phyloP scores from a whole-genome alignment of 2,797 vertebrate species.

The Pterois miles region DNA sequence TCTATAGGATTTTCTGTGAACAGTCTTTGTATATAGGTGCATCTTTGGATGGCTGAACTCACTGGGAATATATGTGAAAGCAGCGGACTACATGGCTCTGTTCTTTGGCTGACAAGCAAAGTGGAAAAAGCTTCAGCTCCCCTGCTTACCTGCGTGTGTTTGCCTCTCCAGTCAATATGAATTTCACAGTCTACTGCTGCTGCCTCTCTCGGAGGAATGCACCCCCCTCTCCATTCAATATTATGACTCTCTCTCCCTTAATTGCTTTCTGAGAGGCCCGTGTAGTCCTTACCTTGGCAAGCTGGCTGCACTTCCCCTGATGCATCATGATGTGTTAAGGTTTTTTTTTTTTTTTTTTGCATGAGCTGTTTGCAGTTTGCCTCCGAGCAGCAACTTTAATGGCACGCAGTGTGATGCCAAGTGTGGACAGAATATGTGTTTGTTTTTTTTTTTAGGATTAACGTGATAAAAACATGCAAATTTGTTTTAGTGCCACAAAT shows the following conservation, averaged over 20 bases:
- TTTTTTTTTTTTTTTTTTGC: slow-evolving; percentile 50
- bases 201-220: slow-evolving; percentile 75
- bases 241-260: slow-evolving; percentile 79
- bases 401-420: slow-evolving; percentile 22
- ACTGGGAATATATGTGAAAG: slow-evolving; percentile 38
- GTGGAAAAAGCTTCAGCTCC: slow-evolving; percentile 62
- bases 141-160: slow-evolving; percentile 80
- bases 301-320: slow-evolving; percentile 67
- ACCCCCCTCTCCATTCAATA: slow-evolving; percentile 76
- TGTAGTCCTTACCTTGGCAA: slow-evolving; percentile 75
- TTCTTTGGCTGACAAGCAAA: slow-evolving; percentile 52
- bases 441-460: slow-evolving; percentile 6
- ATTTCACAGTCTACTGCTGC: slow-evolving; percentile 83
- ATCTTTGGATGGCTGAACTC: slow-evolving; percentile 58
- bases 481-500: too few relatives aligned
- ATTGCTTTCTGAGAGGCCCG: slow-evolving; percentile 83
- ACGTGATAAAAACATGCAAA: too few relatives aligned
- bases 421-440: slow-evolving; percentile 10
- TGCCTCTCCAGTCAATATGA: slow-evolving; percentile 78
- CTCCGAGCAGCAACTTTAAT: slow-evolving; percentile 52
- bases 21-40: slow-evolving; percentile 24
- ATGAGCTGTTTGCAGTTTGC: slow-evolving; percentile 49
- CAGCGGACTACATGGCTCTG: slow-evolving; percentile 30
- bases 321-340: slow-evolving; percentile 61
- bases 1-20: slow-evolving; percentile 23